A percentile compares a stretch with the other conserved stretches of the same genome.
Evolutionary conservation across 2,113 vertebrate species (phyloP).

Genomic region (Pontoporia blainvillei): DNA sequence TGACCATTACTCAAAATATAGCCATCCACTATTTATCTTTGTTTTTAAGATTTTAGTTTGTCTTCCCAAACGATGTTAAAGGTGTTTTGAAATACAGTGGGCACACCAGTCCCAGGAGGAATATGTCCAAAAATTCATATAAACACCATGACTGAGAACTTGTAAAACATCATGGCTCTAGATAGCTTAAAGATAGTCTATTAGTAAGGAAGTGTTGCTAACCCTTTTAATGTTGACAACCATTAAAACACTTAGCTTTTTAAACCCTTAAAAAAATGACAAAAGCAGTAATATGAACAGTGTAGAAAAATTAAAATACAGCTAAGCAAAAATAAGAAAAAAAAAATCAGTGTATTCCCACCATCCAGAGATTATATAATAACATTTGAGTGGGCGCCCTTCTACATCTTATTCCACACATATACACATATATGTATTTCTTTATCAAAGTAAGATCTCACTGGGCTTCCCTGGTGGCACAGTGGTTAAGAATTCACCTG

Average conservation of each 20-base stretch:
- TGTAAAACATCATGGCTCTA: not conserved
- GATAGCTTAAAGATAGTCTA: not conserved
- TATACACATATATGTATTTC: not conserved
- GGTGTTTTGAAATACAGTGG: not conserved
- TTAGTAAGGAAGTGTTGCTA: not conserved
- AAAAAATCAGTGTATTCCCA: not conserved
- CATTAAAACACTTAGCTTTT: not conserved
- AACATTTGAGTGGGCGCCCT: not conserved
- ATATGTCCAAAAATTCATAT: not conserved
- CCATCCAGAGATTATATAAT: not conserved
- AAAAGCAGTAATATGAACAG: not conserved
- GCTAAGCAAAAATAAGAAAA: not conserved
- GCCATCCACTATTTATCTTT: not conserved
- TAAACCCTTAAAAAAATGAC: not conserved
- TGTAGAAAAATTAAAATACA: not conserved
- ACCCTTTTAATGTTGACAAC: not conserved
- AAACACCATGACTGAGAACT: not conserved
- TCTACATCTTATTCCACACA: not conserved
- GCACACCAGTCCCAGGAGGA: not conserved
- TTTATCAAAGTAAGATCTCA: not conserved
- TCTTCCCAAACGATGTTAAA: not conserved
- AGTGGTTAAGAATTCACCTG: no score
- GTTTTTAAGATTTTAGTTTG: not conserved
- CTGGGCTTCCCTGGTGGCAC: not conserved
- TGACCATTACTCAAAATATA: constrained; percentile 14